These are phyloP conservation scores for Marasmarcha lunaedactyla DNA, from an alignment of 2,888 invertebrate species.

Conservation along the genomic window DNA sequence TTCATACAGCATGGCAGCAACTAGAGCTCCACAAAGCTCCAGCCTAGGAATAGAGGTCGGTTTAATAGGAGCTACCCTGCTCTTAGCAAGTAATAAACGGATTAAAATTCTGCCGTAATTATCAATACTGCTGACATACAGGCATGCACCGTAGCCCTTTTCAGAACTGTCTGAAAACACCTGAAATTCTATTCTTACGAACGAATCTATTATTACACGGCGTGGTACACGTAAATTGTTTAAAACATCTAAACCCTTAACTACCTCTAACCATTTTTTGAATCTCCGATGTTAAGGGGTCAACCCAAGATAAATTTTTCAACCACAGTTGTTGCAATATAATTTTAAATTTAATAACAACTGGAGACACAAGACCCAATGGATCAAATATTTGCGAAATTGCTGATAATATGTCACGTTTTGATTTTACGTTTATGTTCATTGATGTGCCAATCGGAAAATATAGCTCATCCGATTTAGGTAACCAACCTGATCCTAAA, in stretches of 20 bases:
- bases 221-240: slow-evolving; percentile 1
- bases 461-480: slow-evolving; percentile 8
- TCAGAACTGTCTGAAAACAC: slow-evolving; percentile 8
- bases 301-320: slow-evolving; percentile 8
- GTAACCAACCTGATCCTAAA: slow-evolving; percentile 14
- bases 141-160: slow-evolving; percentile 20
- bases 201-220: slow-evolving; percentile 2
- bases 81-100: slow-evolving; percentile 17
- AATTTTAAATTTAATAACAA: slow-evolving; percentile 9
- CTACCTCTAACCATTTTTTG: slow-evolving; percentile 1
- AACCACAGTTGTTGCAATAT: slow-evolving; percentile 10
- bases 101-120: slow-evolving; percentile 9
- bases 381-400: slow-evolving; percentile 13
- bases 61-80: slow-evolving; percentile 19
- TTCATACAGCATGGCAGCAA: slow-evolving; percentile 18
- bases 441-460: slow-evolving; percentile 7
- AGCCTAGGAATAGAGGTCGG: slow-evolving; percentile 21
- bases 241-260: background rate
- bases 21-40: slow-evolving; percentile 22
- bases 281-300: slow-evolving; percentile 6
- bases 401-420: slow-evolving; percentile 9
- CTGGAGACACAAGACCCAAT: slow-evolving; percentile 9
- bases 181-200: background rate
- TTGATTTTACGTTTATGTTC: slow-evolving; percentile 1
- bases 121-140: slow-evolving; percentile 16